Percentiles rank a stretch among this genome's conserved stretches.
Conservation (phyloP, 2,797 vertebrate species). For the Chlorospingus semifuscus region DNA sequence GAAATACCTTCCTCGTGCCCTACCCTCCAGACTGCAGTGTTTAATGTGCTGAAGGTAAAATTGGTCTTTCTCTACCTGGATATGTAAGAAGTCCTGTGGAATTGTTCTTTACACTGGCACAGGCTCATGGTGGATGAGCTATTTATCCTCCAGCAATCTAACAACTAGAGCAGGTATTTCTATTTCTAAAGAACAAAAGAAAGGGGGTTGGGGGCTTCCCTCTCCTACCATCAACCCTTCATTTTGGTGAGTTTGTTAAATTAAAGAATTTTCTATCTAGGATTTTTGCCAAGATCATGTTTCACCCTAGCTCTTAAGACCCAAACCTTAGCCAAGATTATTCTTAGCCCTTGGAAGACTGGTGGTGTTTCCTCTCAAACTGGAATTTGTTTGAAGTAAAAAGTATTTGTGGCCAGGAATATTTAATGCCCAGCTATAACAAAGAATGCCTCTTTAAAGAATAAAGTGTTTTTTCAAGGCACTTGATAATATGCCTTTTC, state of each 20-base stretch:
- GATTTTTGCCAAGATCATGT: background rate
- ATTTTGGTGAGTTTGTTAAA: background rate
- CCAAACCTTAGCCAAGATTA: background rate
- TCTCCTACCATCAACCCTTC: rapidly evolving
- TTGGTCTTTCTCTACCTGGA: background rate
- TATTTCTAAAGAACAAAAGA: background rate
- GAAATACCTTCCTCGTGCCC: background rate
- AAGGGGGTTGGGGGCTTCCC: background rate
- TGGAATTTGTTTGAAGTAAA: background rate
- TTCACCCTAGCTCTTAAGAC: background rate
- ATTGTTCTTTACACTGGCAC: rapidly evolving
- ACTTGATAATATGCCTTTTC: background rate
- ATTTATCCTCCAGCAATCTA: background rate
- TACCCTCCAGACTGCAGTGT: background rate
- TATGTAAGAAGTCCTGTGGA: background rate
- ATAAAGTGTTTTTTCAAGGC: background rate
- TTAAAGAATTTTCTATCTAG: background rate
- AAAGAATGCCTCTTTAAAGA: background rate
- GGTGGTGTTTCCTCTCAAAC: background rate
- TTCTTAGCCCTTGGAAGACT: background rate
- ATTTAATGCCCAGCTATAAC: background rate
- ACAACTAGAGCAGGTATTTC: background rate
- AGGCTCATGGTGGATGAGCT: background rate
- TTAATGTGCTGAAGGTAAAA: background rate
- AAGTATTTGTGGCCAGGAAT: background rate